Evolutionary conservation across 2,113 vertebrate species (phyloP), one percentile per base, ranked within the genome.

Genomic region (Salvelinus namaycush): DNA sequence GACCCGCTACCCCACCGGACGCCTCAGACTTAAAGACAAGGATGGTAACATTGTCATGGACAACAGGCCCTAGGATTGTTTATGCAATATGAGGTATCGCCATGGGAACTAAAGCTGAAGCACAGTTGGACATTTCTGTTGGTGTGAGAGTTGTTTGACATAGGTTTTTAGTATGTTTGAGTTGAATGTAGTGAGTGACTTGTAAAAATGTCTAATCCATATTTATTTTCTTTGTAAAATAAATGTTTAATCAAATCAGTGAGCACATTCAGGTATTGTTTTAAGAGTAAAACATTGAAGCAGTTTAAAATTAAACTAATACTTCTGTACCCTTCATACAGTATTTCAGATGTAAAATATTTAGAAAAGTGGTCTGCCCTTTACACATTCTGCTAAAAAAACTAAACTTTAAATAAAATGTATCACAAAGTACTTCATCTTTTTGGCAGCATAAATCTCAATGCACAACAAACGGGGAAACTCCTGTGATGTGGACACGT

Each of bases 21-120:
- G 96, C 9, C 11, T 99, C 44, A 86, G 98, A 83, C 57, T 99
- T 68, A 99, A 99, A 90, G 96, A 99, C 84, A 95, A 95, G 60
- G 94, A 97, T 0, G 97, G 97, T 0, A 95, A 94, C 13, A 22
- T 99, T 49, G 81, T 98, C 27, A 84, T 95, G 88, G 98, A 99
- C 87, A 94, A 92, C 0, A 92, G 87, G 68, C 0, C 87, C 9
- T 94, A 73, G 66, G 51, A 14, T 18, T 18, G 13, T 54, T 76
- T 24, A 51, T 1, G 5, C 16, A 14, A 54, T 54, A 44, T 44
- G 39, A 44, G 39, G 2, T 44, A 22, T n/a, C 24, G 3, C 13
- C n/a, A 12, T 27, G 8, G 14, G 14, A 9, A 8, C 14, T 2
- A 59, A 66, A 48, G 27, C 34, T 8, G 2, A 22, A 22, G 39